Percentiles rank a stretch among this genome's conserved stretches.
These are phyloP conservation scores for Rhagonycha lutea DNA, from an alignment of 2,888 invertebrate species.

Conservation along the genomic window DNA sequence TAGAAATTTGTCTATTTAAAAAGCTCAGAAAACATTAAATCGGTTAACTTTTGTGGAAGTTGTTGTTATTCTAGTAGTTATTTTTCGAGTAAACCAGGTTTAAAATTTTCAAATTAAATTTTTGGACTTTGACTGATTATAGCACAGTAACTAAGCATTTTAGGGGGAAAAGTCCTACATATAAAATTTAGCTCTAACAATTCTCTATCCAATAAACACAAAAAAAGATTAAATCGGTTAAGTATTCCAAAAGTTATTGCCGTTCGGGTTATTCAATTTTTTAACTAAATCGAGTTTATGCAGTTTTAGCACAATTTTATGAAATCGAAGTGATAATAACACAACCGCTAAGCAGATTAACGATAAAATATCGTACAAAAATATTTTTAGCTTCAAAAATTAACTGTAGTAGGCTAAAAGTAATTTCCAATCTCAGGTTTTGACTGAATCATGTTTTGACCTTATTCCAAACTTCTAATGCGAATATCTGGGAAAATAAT, in stretches of 20 bases:
- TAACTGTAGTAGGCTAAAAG: not conserved
- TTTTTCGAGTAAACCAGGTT: too few species aligned
- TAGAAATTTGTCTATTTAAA: too few species aligned
- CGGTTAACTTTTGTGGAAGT: too few species aligned
- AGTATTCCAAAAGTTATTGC: not conserved
- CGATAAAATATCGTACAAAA: not conserved
- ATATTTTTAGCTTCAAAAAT: not conserved
- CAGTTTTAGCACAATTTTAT: not conserved
- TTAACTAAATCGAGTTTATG: not conserved
- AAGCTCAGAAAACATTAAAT: too few species aligned
- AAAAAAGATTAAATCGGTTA: not conserved
- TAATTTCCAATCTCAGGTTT: too few species aligned
- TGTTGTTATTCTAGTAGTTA: too few species aligned
- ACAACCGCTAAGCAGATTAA: not conserved
- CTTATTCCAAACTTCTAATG: not conserved
- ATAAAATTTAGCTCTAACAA: not conserved
- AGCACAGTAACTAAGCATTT: too few species aligned
- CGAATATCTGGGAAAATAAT: not conserved
- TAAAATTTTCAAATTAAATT: too few species aligned
- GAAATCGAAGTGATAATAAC: not conserved
- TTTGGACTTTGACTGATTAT: too few species aligned
- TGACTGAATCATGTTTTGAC: too few species aligned
- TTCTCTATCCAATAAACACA: not conserved
- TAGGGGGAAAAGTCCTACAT: too few species aligned
- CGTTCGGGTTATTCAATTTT: not conserved